Evolutionary conservation across 2,888 invertebrate species (phyloP), one percentile per base, ranked within the genome.

Genomic region (Nomada hirtipes): DNA sequence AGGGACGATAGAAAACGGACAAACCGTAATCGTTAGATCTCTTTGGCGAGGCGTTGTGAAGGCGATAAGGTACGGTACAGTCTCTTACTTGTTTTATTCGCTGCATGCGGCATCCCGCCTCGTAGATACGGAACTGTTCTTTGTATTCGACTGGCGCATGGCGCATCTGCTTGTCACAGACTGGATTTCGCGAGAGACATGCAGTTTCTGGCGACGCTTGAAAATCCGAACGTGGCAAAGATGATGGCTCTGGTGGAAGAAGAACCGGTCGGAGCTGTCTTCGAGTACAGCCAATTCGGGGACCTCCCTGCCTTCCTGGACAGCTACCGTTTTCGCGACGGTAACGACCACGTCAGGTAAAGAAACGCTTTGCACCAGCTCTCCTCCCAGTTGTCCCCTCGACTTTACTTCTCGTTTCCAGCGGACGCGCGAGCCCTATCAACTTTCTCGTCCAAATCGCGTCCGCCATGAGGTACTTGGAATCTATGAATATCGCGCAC

Each of bases 381-480:
- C 42, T 26, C 13, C 52, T 47, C 20, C 55, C 23, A 7, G 26
- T 57, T 20, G 2, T 36, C 13, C 4, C 23, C 20, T 26, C 15
- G 18, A 53, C 64, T 57, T 50, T 57, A 18, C 91, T 89, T 90
- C 87, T 95, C 95, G 36, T 95, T 63, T 20, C 13, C 23, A 26
- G 20, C 26, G 98, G 97, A 93, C 97, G 97, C 94, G 97, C 97
- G 90, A 97, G 97, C 94, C 95, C 98, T 93, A 96, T 98, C 89
- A 97, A 97, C 95, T 96, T 98, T 94, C 97, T 97, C 89, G 97
- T 97, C 76, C 98, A 98, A 95, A 97, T 98, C 90, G 97, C 98
- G 83, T 97, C 98, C 71, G 98, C 98, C 86, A 98, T 98, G 98
- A 98, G 98, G 93, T 98, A 98, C 94, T 95, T 98, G 94, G 98